phyloP scores from a whole-genome alignment of 2,113 vertebrate genomes.

The Pseudonaja textilis region DNA sequence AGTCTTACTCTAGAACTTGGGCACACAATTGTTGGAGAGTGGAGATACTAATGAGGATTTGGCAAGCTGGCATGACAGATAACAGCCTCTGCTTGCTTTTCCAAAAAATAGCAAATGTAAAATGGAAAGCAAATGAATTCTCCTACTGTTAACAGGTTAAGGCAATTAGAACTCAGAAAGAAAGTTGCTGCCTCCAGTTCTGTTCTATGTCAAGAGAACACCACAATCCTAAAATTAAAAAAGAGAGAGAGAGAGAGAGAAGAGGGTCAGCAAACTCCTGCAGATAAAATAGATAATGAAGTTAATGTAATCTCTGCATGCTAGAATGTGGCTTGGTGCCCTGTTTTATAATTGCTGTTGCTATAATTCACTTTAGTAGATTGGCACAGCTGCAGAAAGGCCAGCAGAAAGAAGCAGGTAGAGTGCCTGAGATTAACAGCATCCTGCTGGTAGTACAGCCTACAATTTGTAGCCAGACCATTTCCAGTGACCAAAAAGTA shows the following conservation, averaged over 20 bases:
- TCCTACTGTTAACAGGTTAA: background rate
- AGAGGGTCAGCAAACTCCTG: background rate
- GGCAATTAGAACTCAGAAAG: background rate
- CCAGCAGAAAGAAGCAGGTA: background rate
- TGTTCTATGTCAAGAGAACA: background rate
- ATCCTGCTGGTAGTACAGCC: background rate
- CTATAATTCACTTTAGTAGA: background rate
- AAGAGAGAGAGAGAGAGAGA: fast-evolving
- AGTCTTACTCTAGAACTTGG: background rate
- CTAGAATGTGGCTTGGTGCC: background rate
- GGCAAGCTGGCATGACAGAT: background rate
- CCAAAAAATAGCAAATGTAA: background rate
- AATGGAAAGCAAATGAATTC: background rate
- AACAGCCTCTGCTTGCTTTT: background rate
- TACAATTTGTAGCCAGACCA: background rate
- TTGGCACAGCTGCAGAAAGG: background rate
- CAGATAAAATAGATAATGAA: background rate
- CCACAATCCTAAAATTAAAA: background rate
- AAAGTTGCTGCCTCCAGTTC: background rate
- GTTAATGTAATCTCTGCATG: background rate
- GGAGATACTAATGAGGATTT: background rate
- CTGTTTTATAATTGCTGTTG: background rate
- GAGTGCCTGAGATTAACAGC: background rate
- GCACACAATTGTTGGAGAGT: background rate
- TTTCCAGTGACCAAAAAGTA: background rate